These are phyloP conservation scores for Arothron firmamentum DNA, from an alignment of 2,113 vertebrate genomes.

Conservation along the genomic window DNA sequence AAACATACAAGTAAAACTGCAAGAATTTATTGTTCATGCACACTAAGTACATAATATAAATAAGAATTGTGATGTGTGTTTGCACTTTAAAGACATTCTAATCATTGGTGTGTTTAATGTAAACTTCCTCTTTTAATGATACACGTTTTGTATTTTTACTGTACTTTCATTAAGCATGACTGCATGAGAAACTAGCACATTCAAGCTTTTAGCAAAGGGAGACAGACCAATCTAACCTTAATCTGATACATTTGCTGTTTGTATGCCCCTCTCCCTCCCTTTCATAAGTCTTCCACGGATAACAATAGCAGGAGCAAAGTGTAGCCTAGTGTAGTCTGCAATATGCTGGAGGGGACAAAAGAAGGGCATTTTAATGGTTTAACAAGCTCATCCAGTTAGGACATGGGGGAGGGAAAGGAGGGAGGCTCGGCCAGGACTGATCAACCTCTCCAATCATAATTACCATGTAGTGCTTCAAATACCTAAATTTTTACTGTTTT, in stretches of 20 bases:
- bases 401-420: constrained; percentile 46
- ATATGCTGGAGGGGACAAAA: constrained; percentile 50
- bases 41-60: too few species aligned
- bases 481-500: constrained; percentile 22
- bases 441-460: constrained; percentile 44
- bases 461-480: constrained; percentile 33
- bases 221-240: constrained; percentile 18
- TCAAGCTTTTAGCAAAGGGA: too few species aligned
- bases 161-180: too few species aligned
- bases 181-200: background rate
- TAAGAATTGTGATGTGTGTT: too few species aligned
- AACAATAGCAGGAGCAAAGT: constrained; percentile 43
- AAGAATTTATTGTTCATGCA: too few species aligned
- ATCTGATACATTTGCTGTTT: constrained; percentile 15
- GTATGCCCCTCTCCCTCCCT: background rate
- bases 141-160: too few species aligned
- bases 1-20: too few species aligned
- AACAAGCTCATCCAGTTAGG: constrained; percentile 27
- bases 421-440: constrained; percentile 23
- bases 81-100: too few species aligned
- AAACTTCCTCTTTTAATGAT: too few species aligned
- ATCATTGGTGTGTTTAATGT: too few species aligned
- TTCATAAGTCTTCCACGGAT: constrained; percentile 34
- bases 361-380: constrained; percentile 56
- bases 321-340: constrained; percentile 16